Conservation (phyloP, 2,113 vertebrate genomes). For the Nyctereutes procyonoides region DNA sequence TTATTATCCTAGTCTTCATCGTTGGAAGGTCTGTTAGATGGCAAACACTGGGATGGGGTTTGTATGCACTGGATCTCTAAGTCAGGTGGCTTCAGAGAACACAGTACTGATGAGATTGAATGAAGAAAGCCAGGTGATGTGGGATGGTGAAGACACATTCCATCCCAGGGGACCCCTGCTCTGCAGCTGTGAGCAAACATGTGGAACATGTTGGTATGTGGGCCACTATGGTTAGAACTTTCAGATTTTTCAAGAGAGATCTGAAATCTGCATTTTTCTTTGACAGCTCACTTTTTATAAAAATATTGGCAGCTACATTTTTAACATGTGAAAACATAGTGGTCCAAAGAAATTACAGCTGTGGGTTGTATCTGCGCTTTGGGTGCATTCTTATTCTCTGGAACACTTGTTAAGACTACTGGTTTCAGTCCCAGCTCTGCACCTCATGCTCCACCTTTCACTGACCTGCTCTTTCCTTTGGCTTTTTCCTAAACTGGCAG, state of each 20-base stretch:
- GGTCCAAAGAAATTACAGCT: not conserved
- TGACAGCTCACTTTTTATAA: not conserved
- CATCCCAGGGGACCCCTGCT: rapidly evolving
- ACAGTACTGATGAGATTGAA: rapidly evolving
- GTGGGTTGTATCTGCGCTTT: too few relatives aligned
- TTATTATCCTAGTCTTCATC: rapidly evolving
- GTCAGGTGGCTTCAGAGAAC: not conserved
- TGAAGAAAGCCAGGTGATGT: not conserved
- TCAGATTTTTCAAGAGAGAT: not conserved
- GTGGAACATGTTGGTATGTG: rapidly evolving
- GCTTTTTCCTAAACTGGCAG: not conserved
- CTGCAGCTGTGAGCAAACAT: too few relatives aligned
- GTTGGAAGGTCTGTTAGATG: too few relatives aligned
- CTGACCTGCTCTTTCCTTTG: not conserved
- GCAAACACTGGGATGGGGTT: not conserved
- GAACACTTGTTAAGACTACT: not conserved
- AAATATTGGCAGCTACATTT: not conserved
- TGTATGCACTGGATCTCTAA: not conserved
- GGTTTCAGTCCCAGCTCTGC: rapidly evolving
- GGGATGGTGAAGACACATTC: rapidly evolving
- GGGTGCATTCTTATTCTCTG: not conserved
- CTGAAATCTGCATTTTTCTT: not conserved
- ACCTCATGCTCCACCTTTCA: not conserved
- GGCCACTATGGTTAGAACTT: not conserved
- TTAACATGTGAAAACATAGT: not conserved